These are phyloP conservation scores for Corynorhinus townsendii DNA, from an alignment of 2,113 vertebrate species.

Conservation along the genomic window DNA sequence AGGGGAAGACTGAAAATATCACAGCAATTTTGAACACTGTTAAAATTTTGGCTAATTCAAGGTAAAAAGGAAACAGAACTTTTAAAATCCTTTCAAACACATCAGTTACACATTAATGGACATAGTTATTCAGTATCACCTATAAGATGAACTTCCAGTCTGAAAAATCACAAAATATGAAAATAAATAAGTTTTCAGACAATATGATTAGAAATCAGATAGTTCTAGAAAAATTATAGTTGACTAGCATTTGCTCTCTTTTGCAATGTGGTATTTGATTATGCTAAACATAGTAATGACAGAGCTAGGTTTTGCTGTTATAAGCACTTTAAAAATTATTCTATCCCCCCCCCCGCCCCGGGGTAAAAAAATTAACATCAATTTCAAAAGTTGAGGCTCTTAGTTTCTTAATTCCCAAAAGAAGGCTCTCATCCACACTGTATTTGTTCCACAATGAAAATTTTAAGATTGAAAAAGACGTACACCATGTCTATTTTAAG, in stretches of 20 bases:
- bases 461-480: conserved; percentile 12
- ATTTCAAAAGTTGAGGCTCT: conserved; percentile 25
- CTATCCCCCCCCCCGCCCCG: neutral
- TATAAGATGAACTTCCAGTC: neutral
- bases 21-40: conserved; percentile 6
- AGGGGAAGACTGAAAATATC: neutral
- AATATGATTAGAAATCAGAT: conserved; percentile 28
- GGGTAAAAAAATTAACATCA: neutral
- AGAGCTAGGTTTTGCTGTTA: conserved; percentile 8
- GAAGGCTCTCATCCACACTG: conserved; percentile 9
- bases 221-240: conserved; percentile 6
- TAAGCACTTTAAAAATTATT: conserved; percentile 50
- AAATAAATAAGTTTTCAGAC: conserved; percentile 42
- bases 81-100: conserved; percentile 26
- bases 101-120: neutral
- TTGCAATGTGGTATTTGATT: neutral
- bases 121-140: neutral
- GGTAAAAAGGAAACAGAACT: conserved; percentile 23
- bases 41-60: conserved; percentile 29
- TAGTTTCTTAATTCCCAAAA: conserved; percentile 33
- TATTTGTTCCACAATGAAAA: conserved; percentile 35
- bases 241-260: conserved; percentile 17
- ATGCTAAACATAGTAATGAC: conserved; percentile 30
- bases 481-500: neutral
- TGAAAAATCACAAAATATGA: conserved; percentile 29